Evolutionary conservation across 2,113 vertebrate genomes (phyloP).

Genomic region (Amblyopsis rosae): DNA sequence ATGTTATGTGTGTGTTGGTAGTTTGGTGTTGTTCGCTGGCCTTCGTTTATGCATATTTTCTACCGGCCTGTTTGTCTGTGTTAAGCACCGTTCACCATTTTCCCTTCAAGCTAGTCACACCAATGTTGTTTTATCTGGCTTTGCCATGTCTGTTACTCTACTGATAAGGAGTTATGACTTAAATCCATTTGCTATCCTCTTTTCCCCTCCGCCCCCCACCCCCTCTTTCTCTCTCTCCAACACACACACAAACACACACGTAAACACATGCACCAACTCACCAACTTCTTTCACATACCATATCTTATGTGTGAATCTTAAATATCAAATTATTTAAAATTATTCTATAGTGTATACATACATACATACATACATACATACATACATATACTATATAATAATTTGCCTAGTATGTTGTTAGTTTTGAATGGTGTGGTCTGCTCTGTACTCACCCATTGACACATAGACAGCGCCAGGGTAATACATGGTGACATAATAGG

Average conservation of each 20-base stretch:
- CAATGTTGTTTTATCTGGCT: slow-evolving; percentile 45
- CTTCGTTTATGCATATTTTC: slow-evolving; percentile 38
- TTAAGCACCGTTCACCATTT: slow-evolving; percentile 3
- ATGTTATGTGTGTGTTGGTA: slow-evolving; percentile 40
- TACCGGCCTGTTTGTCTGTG: slow-evolving; percentile 20
- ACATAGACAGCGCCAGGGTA: slow-evolving; percentile 60
- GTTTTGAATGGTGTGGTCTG: slow-evolving; percentile 5
- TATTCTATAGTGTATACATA: too few species aligned
- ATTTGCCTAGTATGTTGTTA: not conserved
- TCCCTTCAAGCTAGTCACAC: slow-evolving; percentile 23
- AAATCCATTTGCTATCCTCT: slow-evolving; percentile 10
- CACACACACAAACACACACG: not conserved
- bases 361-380: too few species aligned
- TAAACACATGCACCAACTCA: too few species aligned
- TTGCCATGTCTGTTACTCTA: slow-evolving; percentile 50
- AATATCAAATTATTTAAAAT: too few species aligned
- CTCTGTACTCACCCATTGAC: slow-evolving; percentile 62
- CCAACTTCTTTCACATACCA: too few species aligned
- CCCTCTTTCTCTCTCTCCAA: slow-evolving; percentile 8
- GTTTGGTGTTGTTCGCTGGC: slow-evolving; percentile 7
- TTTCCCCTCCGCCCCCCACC: slow-evolving; percentile 26
- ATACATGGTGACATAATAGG: slow-evolving; percentile 63
- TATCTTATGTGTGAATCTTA: too few species aligned
- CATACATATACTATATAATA: too few species aligned
- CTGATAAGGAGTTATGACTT: slow-evolving; percentile 64